Conservation (phyloP, 2,797 vertebrate genomes). For the Gobionotothen gibberifrons region DNA sequence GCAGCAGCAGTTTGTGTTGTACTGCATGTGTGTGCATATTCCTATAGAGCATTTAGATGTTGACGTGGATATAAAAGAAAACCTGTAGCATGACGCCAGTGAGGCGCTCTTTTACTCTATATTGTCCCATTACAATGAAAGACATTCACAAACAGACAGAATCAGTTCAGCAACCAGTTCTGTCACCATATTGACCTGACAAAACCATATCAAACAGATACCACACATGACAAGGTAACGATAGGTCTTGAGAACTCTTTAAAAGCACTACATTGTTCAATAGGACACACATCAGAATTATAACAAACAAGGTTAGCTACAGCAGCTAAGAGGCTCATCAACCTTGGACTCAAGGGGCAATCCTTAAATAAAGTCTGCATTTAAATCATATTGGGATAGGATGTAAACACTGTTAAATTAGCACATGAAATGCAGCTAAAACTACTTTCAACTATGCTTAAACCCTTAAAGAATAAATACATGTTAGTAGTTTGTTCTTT, state of each 20-base stretch:
- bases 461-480: too few relatives aligned
- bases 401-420: too few relatives aligned
- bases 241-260: not conserved
- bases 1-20: constrained; percentile 10
- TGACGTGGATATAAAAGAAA: not conserved
- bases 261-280: not conserved
- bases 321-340: not conserved
- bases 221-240: not conserved
- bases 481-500: too few relatives aligned
- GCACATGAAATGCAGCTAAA: too few relatives aligned
- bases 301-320: not conserved
- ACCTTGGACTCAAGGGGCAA: not conserved
- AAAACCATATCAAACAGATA: not conserved
- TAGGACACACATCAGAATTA: not conserved
- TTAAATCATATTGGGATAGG: not conserved
- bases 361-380: too few relatives aligned
- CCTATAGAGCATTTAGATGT: not conserved
- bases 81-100: not conserved
- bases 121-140: too few relatives aligned
- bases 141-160: too few relatives aligned
- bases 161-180: too few relatives aligned
- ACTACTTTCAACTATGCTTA: too few relatives aligned
- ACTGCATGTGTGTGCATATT: constrained; percentile 1
- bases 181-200: not conserved
- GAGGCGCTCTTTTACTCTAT: not conserved